Percentiles rank a stretch among this genome's conserved stretches.
These are phyloP conservation scores for Urophycis tenuis DNA, from an alignment of 2,797 vertebrate species.

Conservation along the genomic window DNA sequence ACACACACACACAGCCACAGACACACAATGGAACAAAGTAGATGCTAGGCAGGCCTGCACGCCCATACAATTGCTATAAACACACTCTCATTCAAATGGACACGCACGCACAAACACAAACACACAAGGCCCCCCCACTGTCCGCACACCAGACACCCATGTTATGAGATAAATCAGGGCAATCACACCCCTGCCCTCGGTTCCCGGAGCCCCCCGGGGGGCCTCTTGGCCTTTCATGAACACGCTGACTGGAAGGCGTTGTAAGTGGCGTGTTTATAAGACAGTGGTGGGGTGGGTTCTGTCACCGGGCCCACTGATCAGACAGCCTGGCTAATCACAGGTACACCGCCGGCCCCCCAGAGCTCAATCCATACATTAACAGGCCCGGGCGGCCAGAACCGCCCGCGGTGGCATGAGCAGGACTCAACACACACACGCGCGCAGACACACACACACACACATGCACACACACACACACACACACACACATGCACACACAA, in stretches of 20 bases:
- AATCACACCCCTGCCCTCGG: constrained; percentile 31
- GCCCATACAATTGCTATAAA: not conserved
- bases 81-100: not conserved
- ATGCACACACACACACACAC: constrained; percentile 9
- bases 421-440: not conserved
- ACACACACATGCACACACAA: no score
- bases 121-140: not conserved
- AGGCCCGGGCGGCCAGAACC: constrained; percentile 13
- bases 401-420: not conserved
- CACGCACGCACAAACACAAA: constrained; percentile 13
- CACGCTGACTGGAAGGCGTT: constrained; percentile 30
- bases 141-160: constrained; percentile 22
- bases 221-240: constrained; percentile 48
- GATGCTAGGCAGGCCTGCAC: not conserved
- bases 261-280: constrained; percentile 54
- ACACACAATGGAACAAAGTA: not conserved
- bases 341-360: constrained; percentile 56
- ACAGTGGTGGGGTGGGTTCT: constrained; percentile 42
- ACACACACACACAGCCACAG: no score
- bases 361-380: constrained; percentile 14
- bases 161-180: constrained; percentile 51
- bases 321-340: constrained; percentile 67
- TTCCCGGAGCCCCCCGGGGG: constrained; percentile 31
- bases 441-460: constrained; percentile 20
- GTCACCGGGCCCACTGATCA: constrained; percentile 62